These are phyloP conservation scores for Sinocyclocheilus grahami DNA, from an alignment of 2,113 vertebrate species.

Conservation along the genomic window DNA sequence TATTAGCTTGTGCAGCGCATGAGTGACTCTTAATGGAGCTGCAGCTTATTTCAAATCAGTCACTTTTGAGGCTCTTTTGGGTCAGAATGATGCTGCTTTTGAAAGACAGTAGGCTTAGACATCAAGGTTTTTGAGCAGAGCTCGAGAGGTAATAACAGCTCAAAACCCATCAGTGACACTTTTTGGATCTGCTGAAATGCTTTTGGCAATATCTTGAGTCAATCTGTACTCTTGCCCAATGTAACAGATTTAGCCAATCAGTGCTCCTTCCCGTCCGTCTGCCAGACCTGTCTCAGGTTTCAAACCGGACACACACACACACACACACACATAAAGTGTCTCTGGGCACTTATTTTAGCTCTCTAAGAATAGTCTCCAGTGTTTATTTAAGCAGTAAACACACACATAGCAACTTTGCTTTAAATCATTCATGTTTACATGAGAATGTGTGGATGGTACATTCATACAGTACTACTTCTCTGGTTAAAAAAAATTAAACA, in stretches of 20 bases:
- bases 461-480: not conserved
- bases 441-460: not conserved
- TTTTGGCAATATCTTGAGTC: not conserved
- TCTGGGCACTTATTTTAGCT: slow-evolving; percentile 11
- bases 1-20: not conserved
- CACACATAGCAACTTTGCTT: slow-evolving; percentile 28
- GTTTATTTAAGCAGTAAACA: slow-evolving; percentile 38
- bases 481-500: not conserved
- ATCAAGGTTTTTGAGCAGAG: not conserved
- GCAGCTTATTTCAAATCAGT: not conserved
- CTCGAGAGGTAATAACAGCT: not conserved
- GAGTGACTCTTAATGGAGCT: not conserved
- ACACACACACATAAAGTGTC: slow-evolving; percentile 15
- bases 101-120: not conserved
- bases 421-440: slow-evolving; percentile 33
- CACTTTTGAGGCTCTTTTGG: not conserved
- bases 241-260: slow-evolving; percentile 22
- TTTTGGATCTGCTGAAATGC: slow-evolving; percentile 1
- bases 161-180: not conserved
- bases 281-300: slow-evolving; percentile 25
- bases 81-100: not conserved
- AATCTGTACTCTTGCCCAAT: slow-evolving; percentile 17
- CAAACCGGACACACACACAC: slow-evolving; percentile 1
- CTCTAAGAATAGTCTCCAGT: slow-evolving; percentile 30
- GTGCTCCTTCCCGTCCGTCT: not conserved